A percentile compares a stretch with the other conserved stretches of the same genome.
These are phyloP conservation scores for Cheilosia pagana DNA, from an alignment of 2,888 invertebrate species.

Conservation along the genomic window DNA sequence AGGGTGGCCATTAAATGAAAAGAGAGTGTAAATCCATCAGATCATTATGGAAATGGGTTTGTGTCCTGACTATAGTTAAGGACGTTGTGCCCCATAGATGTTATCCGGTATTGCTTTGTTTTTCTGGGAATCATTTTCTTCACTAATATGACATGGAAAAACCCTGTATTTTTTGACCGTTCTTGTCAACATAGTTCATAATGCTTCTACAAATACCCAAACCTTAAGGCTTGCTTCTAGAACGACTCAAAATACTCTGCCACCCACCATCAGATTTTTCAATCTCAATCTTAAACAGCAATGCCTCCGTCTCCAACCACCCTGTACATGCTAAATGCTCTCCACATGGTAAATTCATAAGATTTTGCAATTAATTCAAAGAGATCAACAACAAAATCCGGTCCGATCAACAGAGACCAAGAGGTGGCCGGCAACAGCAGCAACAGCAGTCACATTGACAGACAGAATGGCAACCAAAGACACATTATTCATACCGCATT, in stretches of 20 bases:
- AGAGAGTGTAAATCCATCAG: background rate
- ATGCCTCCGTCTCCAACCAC: constrained; percentile 6
- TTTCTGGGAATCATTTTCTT: too few species aligned
- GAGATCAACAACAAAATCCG: constrained; percentile 56
- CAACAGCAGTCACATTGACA: constrained; percentile 63
- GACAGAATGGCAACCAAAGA: constrained; percentile 68
- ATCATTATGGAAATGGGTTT: too few species aligned
- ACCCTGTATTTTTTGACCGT: too few species aligned
- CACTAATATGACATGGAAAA: too few species aligned
- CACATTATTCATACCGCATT: constrained; percentile 62
- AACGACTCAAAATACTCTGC: too few species aligned
- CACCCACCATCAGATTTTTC: too few species aligned
- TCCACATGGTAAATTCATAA: constrained; percentile 45
- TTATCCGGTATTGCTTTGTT: too few species aligned
- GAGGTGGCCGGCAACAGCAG: constrained; percentile 19
- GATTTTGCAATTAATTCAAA: constrained; percentile 65
- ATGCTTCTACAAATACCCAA: too few species aligned
- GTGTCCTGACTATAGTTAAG: too few species aligned
- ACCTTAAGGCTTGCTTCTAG: too few species aligned
- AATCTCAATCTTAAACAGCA: background rate
- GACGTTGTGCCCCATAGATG: too few species aligned
- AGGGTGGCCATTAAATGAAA: constrained; percentile 24
- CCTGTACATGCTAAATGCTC: constrained; percentile 51
- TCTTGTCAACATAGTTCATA: too few species aligned
- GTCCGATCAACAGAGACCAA: constrained; percentile 27